Evolutionary conservation across 2,888 invertebrate genomes (phyloP), one percentile per base, ranked within the genome.

Genomic region (Amblyjoppa fuscipennis): DNA sequence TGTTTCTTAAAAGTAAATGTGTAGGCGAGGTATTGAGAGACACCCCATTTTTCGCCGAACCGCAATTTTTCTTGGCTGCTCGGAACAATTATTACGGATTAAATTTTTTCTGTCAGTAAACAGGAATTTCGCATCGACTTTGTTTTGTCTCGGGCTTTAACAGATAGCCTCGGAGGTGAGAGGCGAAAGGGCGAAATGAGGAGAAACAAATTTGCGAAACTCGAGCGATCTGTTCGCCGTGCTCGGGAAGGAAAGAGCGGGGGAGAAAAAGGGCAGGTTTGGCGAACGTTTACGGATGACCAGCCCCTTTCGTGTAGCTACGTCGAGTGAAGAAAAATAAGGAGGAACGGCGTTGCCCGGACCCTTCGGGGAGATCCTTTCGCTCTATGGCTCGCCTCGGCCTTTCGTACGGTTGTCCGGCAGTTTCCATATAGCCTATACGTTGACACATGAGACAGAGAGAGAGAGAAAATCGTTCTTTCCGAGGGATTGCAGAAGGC

Each of bases 241-340:
- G 45, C 31, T 25, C 20, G 59, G 71, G 4, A 11, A 5, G 2
- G 1, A 41, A 34, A 34, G 34, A 6, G 11, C 41, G 11, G 13
- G 69, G 69, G 28, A 4, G 45, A 28, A 45, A 41, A 53, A 59
- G 31, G 66, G 81, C 78, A 87, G 80, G 85, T 66, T 85, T 73
- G 88, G 87, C 74, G 85, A 87, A 87, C 84, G 88, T 88, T 79
- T 74, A 88, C 86, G 84, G 78, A 75, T 88, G 91, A 88, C 89
- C 91, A 87, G 73, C 89, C 90, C 77, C 87, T 91, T 89, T 87
- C 79, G 77, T 91, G 90, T 91, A 88, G 74, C 75, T 70, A 75
- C 83, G 59, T 66, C 28, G 56, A 31, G 75, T 51, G 49, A 25
- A 82, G 79, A 79, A 82, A 78, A 85, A 81, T 81, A 84, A 78